phyloP scores from a whole-genome alignment of 1,140 invertebrate species.

The Solenopsis fugax region DNA sequence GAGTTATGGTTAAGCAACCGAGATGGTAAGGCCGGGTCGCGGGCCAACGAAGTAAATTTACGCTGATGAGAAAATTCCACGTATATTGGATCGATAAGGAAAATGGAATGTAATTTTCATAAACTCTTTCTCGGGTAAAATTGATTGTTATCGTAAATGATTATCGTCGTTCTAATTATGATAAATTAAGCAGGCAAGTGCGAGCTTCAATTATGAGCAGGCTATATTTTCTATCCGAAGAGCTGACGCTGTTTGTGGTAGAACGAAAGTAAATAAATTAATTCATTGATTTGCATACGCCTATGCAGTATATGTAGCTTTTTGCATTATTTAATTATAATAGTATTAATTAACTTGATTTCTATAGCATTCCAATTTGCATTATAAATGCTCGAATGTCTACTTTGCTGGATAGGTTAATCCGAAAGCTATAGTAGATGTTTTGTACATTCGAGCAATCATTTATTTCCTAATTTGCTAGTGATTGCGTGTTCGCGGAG shows the following conservation, averaged over 20 bases:
- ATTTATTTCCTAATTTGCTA: constrained; percentile 46
- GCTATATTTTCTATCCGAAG: neutral
- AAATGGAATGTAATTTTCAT: constrained; percentile 70
- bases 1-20: constrained; percentile 68
- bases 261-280: constrained; percentile 19
- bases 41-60: constrained; percentile 73
- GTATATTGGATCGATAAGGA: constrained; percentile 61
- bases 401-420: neutral
- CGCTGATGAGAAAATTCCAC: constrained; percentile 76
- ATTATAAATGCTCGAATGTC: constrained; percentile 7
- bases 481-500: neutral
- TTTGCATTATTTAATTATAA: constrained; percentile 40
- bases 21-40: constrained; percentile 3
- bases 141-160: constrained; percentile 32
- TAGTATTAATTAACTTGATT: neutral
- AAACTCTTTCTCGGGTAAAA: constrained; percentile 56
- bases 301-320: neutral
- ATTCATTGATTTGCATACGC: constrained; percentile 23
- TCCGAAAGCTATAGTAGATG: neutral
- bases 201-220: constrained; percentile 4
- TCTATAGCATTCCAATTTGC: neutral
- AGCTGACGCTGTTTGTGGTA: neutral
- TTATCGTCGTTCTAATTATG: neutral
- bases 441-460: neutral
- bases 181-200: neutral